These are phyloP conservation scores for Hybognathus amarus DNA, from an alignment of 2,797 vertebrate species.

Conservation along the genomic window DNA sequence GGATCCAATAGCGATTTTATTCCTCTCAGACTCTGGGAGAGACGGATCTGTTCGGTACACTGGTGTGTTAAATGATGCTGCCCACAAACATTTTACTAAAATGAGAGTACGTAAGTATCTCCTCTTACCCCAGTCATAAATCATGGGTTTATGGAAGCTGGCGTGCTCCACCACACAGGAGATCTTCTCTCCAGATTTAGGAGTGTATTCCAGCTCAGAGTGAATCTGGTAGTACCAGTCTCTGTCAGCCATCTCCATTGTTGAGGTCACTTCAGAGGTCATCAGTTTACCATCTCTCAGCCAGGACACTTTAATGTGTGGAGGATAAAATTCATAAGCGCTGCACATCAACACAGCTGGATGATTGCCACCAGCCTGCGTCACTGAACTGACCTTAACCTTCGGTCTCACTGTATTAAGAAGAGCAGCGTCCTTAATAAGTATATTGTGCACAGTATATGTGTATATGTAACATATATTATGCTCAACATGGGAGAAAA, in stretches of 20 bases:
- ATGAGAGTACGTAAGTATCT: neutral
- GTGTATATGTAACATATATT: too few species aligned
- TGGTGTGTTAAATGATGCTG: neutral
- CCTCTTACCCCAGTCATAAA: conserved; percentile 64
- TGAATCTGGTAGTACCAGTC: conserved; percentile 25
- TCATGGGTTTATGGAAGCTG: neutral
- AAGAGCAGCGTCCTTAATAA: neutral
- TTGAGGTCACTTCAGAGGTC: conserved; percentile 10
- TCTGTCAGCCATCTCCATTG: neutral
- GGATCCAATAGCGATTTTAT: neutral
- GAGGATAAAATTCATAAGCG: conserved; percentile 18
- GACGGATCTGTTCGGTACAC: conserved; percentile 14
- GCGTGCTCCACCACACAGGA: neutral
- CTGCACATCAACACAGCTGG: neutral
- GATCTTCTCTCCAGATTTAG: neutral
- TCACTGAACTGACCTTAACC: neutral
- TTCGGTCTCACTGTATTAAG: neutral
- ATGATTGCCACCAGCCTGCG: neutral
- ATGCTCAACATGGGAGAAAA: neutral
- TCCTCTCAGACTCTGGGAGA: neutral
- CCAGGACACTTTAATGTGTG: conserved; percentile 60
- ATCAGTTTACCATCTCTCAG: conserved; percentile 59
- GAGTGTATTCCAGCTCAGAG: neutral
- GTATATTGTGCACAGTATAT: too few species aligned
- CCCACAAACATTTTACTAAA: neutral